Evolutionary conservation across 2,113 vertebrate species (phyloP).

Genomic region (Nestor notabilis): DNA sequence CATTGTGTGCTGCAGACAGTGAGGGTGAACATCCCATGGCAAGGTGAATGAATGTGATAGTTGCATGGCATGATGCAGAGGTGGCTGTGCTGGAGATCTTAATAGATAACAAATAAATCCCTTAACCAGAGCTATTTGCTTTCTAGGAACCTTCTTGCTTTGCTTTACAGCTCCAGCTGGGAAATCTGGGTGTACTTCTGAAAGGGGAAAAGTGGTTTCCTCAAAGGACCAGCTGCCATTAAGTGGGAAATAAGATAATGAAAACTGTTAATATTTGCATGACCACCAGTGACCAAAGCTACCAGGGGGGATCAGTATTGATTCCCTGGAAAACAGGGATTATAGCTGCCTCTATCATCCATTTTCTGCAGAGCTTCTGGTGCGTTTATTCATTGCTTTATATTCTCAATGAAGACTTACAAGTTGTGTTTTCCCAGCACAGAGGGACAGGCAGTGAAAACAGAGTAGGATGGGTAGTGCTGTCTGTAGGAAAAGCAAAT

Average conservation of each 20-base stretch:
- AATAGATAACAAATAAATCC: neutral
- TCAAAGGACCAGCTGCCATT: neutral
- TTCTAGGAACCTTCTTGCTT: neutral
- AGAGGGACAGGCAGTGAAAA: neutral
- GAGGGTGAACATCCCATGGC: neutral
- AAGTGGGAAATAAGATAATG: neutral
- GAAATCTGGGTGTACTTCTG: neutral
- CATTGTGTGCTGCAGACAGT: neutral
- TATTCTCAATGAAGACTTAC: neutral
- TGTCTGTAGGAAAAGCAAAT: neutral
- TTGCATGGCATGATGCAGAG: fast-evolving
- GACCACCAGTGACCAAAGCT: neutral
- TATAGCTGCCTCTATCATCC: neutral
- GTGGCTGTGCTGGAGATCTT: neutral
- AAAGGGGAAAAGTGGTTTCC: neutral
- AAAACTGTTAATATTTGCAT: neutral
- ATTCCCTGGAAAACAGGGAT: neutral
- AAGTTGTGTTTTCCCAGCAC: neutral
- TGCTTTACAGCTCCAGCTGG: neutral
- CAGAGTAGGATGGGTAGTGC: neutral
- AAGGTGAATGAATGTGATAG: neutral
- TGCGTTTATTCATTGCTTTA: neutral
- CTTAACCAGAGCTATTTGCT: neutral
- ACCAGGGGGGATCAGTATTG: neutral
- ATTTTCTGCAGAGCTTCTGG: neutral